phyloP scores from a whole-genome alignment of 2,797 vertebrate genomes.

The Dipus sagitta region DNA sequence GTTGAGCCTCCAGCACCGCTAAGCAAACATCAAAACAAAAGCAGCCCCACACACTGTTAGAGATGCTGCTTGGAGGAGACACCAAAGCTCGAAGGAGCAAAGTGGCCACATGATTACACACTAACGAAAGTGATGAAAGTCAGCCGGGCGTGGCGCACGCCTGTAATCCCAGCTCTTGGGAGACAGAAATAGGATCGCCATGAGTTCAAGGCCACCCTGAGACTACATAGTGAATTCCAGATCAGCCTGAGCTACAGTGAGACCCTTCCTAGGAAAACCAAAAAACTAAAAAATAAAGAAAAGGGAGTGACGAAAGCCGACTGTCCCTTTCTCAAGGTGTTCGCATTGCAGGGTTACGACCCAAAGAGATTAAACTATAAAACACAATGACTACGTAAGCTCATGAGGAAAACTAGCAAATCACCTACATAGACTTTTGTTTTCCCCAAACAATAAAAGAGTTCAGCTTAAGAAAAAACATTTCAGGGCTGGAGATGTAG shows the following conservation, averaged over 20 bases:
- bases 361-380: slow-evolving; percentile 46
- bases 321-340: neutral
- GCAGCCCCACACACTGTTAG: neutral
- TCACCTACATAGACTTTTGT: neutral
- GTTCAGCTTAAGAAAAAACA: slow-evolving; percentile 20
- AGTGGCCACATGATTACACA: neutral
- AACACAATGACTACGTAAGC: slow-evolving; percentile 23
- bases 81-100: neutral
- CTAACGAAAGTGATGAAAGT: neutral
- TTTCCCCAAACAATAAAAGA: slow-evolving; percentile 48
- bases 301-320: slow-evolving; percentile 34
- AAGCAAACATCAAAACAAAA: neutral
- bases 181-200: no score
- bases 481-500: neutral
- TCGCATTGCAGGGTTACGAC: slow-evolving; percentile 23
- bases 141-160: no score
- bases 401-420: slow-evolving; percentile 44
- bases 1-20: neutral
- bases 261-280: no score
- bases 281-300: no score
- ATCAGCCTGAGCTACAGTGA: no score
- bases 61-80: neutral
- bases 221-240: no score
- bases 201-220: no score
- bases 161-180: no score